These are phyloP conservation scores for Pelmatolapia mariae DNA, from an alignment of 2,113 vertebrate species.

Conservation along the genomic window DNA sequence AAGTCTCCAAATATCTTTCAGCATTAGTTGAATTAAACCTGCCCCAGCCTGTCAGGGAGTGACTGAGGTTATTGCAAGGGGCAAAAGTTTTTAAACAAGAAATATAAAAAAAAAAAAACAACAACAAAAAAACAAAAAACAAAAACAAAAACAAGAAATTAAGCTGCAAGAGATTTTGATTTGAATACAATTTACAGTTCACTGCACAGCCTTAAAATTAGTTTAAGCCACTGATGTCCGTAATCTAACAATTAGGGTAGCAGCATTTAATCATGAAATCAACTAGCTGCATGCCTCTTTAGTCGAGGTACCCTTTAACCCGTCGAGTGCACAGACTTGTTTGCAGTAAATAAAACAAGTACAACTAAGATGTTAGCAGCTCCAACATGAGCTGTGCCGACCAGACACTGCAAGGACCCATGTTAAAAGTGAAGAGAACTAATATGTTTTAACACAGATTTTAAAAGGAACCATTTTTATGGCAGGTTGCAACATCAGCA, in stretches of 20 bases:
- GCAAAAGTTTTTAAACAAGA: background rate
- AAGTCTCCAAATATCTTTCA: background rate
- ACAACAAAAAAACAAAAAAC: rapidly evolving
- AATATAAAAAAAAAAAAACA: background rate
- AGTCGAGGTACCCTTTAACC: background rate
- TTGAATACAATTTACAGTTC: background rate
- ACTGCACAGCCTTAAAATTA: background rate
- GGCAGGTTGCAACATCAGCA: background rate
- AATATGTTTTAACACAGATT: background rate
- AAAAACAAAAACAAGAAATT: background rate
- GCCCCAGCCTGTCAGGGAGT: background rate
- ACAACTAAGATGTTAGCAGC: background rate
- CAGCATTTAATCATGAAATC: background rate
- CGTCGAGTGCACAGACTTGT: background rate
- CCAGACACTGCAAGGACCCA: background rate
- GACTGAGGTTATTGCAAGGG: background rate
- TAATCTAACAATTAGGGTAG: background rate
- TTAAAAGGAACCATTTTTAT: background rate
- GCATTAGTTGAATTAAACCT: background rate
- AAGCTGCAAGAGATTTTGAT: background rate
- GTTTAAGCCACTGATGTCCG: background rate
- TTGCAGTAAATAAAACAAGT: background rate
- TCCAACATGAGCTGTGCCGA: background rate
- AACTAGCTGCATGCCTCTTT: background rate
- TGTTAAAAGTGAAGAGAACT: background rate